Base-by-base conservation (phyloP, 2,888 invertebrate genomes). In the Oasisia sp. region DNA sequence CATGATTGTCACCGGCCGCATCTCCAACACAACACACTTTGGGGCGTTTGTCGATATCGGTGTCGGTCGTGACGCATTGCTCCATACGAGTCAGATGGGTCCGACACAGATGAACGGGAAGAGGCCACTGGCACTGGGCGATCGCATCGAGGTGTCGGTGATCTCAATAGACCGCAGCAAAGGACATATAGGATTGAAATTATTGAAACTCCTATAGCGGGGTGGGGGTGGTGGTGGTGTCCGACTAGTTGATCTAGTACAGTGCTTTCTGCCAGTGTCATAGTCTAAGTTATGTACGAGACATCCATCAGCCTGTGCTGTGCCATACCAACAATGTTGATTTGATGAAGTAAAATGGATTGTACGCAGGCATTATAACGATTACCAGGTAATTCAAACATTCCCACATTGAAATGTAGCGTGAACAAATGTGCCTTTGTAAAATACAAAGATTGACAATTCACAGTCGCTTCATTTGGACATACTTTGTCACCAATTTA, bases 1-100 rank as follows among this genome's bases (percentile, higher is more conserved):
- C 4, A 94, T 95, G 89, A 92, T 89, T 19, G 91, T 96, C 58
- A 95, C 95, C 3, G 98, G 99, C n/a, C 97, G 97, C 1, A 98
- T 99, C 0, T 97, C 97, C 32, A 99, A 99, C 96, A 97, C 98
- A 0, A 98, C 98, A 0, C 98, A 98, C 93, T 99, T 99, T 96
- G 99, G 99, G 0, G 98, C 98, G 92, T 99, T 99, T 96, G 98
- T 99, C 0, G 99, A 99, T 95, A 95, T 97, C 91, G 97, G 97
- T 5, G 95, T 97, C 1, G 96, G 96, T 14, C 93, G 92, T 3
- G 94, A 95, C 93, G 97, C 95, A 7, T 95, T 97, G 38, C 94
- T 96, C 0, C 96, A 96, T 93, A 94, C 91, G 97, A 97, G 38
- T 89, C 93, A 94, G 44, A 95, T 96, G 95, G 93, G 91, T 19